Conservation (phyloP, 1,140 invertebrate genomes). For the Bilobella aurantiaca region DNA sequence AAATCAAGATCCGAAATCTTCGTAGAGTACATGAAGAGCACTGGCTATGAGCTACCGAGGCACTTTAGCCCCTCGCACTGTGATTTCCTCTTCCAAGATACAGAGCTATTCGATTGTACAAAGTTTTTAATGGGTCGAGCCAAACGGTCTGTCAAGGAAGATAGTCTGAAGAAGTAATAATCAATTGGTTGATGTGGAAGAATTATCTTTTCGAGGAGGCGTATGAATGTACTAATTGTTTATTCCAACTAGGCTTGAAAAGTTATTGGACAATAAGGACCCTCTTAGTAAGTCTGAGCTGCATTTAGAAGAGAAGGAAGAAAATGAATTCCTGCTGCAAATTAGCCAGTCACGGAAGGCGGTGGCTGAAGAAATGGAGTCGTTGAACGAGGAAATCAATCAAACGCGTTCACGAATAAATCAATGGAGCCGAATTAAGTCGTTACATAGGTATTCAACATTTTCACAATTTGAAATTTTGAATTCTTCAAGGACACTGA, state of each 20-base stretch:
- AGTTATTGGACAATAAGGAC: no score
- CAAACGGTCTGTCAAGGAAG: constrained; percentile 9
- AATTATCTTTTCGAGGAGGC: background rate
- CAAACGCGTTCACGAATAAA: no score
- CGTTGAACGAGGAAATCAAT: no score
- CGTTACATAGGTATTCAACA: no score
- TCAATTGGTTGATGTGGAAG: background rate
- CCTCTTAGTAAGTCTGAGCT: background rate
- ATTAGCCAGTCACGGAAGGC: no score
- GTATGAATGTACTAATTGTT: background rate
- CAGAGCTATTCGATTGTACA: constrained; percentile 12
- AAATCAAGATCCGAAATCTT: constrained; percentile 17
- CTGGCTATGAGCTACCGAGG: constrained; percentile 22
- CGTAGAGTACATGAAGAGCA: constrained; percentile 12
- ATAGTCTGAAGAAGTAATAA: constrained; percentile 5
- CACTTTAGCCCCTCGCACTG: constrained; percentile 18
- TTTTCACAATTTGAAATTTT: no score
- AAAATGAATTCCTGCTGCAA: no score
- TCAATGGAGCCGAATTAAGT: no score
- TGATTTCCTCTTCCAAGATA: constrained; percentile 30
- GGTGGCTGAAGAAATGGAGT: no score
- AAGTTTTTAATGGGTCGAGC: constrained; percentile 17
- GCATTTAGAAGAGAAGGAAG: constrained; percentile 15
- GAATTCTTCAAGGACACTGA: no score
- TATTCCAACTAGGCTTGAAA: constrained; percentile 10